Evolutionary conservation across 2,113 vertebrate species (phyloP), one percentile per base, ranked within the genome.

Genomic region (Nanger granti): DNA sequence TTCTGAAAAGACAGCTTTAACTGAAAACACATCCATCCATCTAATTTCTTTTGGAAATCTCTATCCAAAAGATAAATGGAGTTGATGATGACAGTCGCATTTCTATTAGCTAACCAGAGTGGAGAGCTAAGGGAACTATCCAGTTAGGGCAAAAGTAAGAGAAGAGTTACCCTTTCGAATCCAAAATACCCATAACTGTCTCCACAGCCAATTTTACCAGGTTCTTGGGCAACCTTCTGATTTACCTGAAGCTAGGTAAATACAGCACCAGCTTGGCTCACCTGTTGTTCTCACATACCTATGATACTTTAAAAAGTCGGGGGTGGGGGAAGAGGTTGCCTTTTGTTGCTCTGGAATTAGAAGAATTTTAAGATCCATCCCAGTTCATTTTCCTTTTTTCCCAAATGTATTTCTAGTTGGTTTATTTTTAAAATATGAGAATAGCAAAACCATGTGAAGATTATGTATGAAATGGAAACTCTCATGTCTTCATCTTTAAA

Each of bases 361-460:
- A 93, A 84, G 31, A 94, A 90, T 9, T 79, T 44, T 62, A 95
- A 87, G 54, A 95, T 55, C 47, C 57, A 95, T 91, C 11, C 20
- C 49, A 66, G n/a, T 55, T 22, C 15, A 83, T 62, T 44, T 92
- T 88, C 54, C 60, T 47, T 95, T 88, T 84, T 92, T 14, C 59
- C 57, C 54, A 91, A 94, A 86, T 96, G 54, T 87, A 93, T 76
- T 93, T 49, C 41, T 96, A n/a, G 3, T 86, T 52, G 18, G 26
- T n/a, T 64, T 55, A 5, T 76, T 92, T 91, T 54, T 89, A 89
- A 12, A 87, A 80, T 44, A 95, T 49, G 69, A 96, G 41, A 95
- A 94, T 41, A 41, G 59, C 24, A 93, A 89, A 96, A 79, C 29
- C 57, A 94, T 92, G 84, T 85, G 64, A 97, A 95, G 97, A 95